These are phyloP conservation scores for Spialia ferax DNA, from an alignment of 2,888 invertebrate genomes.

Conservation along the genomic window DNA sequence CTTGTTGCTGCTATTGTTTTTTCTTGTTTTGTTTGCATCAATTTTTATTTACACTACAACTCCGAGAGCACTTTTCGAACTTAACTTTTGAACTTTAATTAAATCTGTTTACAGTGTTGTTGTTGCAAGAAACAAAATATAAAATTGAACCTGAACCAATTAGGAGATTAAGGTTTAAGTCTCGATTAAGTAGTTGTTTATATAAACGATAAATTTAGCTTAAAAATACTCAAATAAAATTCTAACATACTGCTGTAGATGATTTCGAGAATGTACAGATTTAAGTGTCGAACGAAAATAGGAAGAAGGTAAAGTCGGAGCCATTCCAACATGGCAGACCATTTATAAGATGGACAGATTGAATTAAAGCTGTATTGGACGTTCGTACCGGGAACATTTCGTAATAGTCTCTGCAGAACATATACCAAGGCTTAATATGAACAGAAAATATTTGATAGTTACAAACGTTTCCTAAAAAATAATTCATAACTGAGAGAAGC, in stretches of 20 bases:
- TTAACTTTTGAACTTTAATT: constrained; percentile 31
- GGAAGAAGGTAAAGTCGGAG: neutral
- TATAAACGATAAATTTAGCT: neutral
- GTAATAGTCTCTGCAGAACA: neutral
- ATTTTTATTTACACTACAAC: constrained; percentile 28
- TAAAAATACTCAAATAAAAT: neutral
- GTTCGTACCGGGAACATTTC: neutral
- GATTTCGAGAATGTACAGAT: neutral
- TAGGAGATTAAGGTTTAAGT: neutral
- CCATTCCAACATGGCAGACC: constrained; percentile 4
- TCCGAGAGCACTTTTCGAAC: constrained; percentile 17
- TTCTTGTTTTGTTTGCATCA: constrained; percentile 20
- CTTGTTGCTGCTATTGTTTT: neutral
- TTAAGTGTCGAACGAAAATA: neutral
- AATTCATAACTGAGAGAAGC: too few relatives aligned
- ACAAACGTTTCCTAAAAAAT: too few relatives aligned
- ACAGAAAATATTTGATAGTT: too few relatives aligned
- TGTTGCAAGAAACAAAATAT: neutral
- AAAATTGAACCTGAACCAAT: constrained; percentile 12
- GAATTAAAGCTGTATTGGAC: constrained; percentile 3
- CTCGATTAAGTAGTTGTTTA: neutral
- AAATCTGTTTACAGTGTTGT: constrained; percentile 17
- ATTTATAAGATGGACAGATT: constrained; percentile 10
- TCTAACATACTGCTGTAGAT: too few relatives aligned
- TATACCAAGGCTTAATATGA: too few relatives aligned